Conservation (phyloP, 2,797 vertebrate genomes). For the Pantherophis alleghaniensis region DNA sequence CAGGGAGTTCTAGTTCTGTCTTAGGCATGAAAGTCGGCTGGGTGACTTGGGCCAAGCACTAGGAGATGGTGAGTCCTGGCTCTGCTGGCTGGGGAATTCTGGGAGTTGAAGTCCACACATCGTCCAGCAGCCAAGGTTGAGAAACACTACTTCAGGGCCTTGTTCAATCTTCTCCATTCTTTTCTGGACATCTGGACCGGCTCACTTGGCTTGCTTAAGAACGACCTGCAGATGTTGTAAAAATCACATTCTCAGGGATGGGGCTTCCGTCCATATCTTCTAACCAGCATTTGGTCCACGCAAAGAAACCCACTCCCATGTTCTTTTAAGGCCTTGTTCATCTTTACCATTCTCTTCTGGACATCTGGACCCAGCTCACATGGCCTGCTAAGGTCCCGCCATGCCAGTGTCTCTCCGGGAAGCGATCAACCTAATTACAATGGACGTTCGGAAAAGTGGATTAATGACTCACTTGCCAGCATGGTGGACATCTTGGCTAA, state of each 20-base stretch:
- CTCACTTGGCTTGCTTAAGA: background rate
- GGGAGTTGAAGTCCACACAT: too few relatives aligned
- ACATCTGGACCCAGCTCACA: background rate
- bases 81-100: too few relatives aligned
- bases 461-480: constrained; percentile 44
- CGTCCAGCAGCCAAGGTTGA: too few relatives aligned
- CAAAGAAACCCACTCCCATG: background rate
- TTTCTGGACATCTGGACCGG: too few relatives aligned
- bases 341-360: background rate
- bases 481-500: constrained; percentile 46
- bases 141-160: too few relatives aligned
- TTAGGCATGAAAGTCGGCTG: too few relatives aligned
- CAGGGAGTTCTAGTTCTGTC: too few relatives aligned
- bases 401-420: background rate
- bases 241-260: background rate
- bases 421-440: constrained; percentile 48
- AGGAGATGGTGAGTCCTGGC: too few relatives aligned
- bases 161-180: background rate
- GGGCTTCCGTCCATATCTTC: background rate
- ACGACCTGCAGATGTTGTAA: background rate
- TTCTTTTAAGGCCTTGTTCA: background rate
- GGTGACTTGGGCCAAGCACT: too few relatives aligned
- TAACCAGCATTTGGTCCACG: background rate
- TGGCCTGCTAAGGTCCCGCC: background rate
- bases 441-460: constrained; percentile 36